Base-by-base conservation (phyloP, 1,140 invertebrate species). In the Nebria ingens region DNA sequence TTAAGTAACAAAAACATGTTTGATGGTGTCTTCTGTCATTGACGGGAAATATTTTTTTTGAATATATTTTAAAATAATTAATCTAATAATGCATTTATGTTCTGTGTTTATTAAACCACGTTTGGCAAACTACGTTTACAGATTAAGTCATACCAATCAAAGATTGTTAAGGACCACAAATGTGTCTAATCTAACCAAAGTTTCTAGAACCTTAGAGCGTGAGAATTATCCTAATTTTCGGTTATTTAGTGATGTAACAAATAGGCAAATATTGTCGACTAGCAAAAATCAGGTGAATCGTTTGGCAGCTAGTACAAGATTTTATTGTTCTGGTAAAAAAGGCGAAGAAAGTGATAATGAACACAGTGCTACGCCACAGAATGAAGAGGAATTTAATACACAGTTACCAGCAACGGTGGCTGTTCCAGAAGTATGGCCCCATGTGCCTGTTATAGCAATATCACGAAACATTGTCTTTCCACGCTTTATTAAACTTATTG, bases 401-500 rank as follows among this genome's bases (percentile, higher is more conserved):
- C 79, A 82, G 51, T 66, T 93, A 57, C 90, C 90, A 52, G 89
- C 89, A 0, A 88, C 93, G 2, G 86, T 96, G 52, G 89, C 87
- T 13, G 90, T 99, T n/a, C 97, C 97, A 6, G 96, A 98, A 73
- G 82, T 91, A 21, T 98, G 93, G 86, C 96, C 97, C 4, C 84
- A 91, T 70, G 83, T 99, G 6, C 97, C 97, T 40, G 82, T 99
- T 12, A 89, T 99, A 64, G 92, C 95, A 1, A 88, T 98, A 55
- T 88, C 79, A 64, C 81, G 93, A 62, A 94, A 96, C 78, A 96
- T 96, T 25, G 87, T 99, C 1, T 99, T 99, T 77, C 97, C 97
- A 38, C 82, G 91, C 64, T 99, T 99, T 75, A 94, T 98, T 57
- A 99, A 99, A 76, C 83, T 98, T 58, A 86, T 99, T 59, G 96